Evolutionary conservation across 2,113 vertebrate species (phyloP).

Genomic region (Lichenostomus cassidix): DNA sequence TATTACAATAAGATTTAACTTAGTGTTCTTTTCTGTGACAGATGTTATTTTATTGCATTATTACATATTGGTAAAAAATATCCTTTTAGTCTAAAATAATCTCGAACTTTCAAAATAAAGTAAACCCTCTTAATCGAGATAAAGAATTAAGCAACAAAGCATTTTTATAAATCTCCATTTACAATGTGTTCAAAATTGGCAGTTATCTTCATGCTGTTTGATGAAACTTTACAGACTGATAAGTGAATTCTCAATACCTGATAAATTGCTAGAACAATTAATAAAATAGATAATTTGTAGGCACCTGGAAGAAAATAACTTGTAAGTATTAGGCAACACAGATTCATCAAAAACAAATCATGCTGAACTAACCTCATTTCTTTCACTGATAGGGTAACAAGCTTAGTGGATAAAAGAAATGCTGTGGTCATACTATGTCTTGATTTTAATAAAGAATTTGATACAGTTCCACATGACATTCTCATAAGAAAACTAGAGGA

Average conservation of each 20-base stretch:
- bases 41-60: neutral
- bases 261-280: slow-evolving; percentile 45
- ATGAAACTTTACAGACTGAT: neutral
- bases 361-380: slow-evolving; percentile 67
- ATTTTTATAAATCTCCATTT: neutral
- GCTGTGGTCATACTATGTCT: neutral
- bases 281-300: slow-evolving; percentile 29
- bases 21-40: neutral
- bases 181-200: neutral
- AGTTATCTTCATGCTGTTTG: neutral
- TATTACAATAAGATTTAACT: neutral
- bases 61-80: neutral
- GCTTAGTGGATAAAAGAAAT: slow-evolving; percentile 42
- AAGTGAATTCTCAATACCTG: neutral
- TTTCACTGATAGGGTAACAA: slow-evolving; percentile 51
- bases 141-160: neutral
- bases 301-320: slow-evolving; percentile 40
- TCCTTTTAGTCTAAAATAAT: neutral
- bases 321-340: slow-evolving; percentile 28
- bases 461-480: slow-evolving; percentile 37
- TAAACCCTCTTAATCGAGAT: neutral
- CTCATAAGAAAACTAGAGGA: slow-evolving; percentile 1
- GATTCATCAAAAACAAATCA: slow-evolving; percentile 62
- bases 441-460: slow-evolving; percentile 58
- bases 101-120: neutral